Base-by-base conservation (phyloP, 2,113 vertebrate species). In the Cyprinus carpio region DNA sequence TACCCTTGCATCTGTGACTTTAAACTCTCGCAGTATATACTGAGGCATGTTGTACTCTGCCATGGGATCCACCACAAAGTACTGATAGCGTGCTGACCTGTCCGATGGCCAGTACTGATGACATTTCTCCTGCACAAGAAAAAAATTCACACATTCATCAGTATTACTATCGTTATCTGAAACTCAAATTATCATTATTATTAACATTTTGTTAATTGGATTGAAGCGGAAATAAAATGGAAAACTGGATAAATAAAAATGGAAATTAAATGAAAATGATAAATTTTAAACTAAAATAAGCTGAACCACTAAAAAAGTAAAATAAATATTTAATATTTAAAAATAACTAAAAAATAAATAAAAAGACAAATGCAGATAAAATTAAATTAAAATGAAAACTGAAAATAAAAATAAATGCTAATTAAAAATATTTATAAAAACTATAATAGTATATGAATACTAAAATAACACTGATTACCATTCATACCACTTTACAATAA, bases 21-120 rank as follows among this genome's bases (percentile, higher is more conserved):
- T 95, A 87, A 95, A 95, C 90, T 95, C 94, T 89, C 94, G 64
- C 11, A 95, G 94, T 81, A 95, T 95, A 91, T 95, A 95, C 89
- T 95, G 94, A 67, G 94, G 94, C 94, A 95, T 95, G 91, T 95
- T 95, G 90, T 95, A 95, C 86, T 95, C 94, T 0, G 94, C 94
- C 94, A 95, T 94, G 69, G 94, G 94, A 88, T 95, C 94, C 88
- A 95, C 94, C 78, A 95, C 94, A 67, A 95, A 95, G 90, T 95
- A 95, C 92, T 95, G 94, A 91, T 95, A 95, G 82, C 94, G 89
- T 74, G 94, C 94, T 13, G 94, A 95, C 75, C 93, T 91, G 86
- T 95, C 94, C 0, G 94, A 93, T 0, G 94, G 94, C 94, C 94
- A 95, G 87, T 95, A 95, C 87, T 95, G 94, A 85, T 94, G 94